Conservation (phyloP, 2,797 vertebrate species). For the Sebastes itinus region DNA sequence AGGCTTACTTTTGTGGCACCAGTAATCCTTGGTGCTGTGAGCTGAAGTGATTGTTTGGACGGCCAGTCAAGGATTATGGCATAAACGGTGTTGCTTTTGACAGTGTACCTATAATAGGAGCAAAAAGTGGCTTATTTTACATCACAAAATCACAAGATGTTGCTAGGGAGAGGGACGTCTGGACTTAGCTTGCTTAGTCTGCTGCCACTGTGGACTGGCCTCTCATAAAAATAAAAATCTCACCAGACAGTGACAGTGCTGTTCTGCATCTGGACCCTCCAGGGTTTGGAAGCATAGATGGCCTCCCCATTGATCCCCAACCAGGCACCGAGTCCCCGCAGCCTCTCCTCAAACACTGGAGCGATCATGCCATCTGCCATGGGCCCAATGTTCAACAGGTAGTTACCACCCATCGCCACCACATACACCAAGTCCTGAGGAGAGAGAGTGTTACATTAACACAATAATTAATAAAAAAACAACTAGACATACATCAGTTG, state of each 20-base stretch:
- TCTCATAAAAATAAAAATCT: conserved; percentile 36
- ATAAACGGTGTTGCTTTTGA: conserved; percentile 79
- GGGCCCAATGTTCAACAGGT: conserved; percentile 89
- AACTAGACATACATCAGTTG: not conserved
- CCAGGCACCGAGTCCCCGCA: conserved; percentile 87
- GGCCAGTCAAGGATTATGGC: conserved; percentile 67
- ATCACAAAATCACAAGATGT: not conserved
- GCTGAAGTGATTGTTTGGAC: not conserved
- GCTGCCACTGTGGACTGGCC: not conserved
- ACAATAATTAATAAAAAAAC: not conserved
- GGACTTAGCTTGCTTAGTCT: not conserved
- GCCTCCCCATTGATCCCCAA: conserved; percentile 88
- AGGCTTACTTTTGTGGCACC: conserved; percentile 77
- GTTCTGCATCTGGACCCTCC: conserved; percentile 87
- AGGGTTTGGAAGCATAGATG: conserved; percentile 86
- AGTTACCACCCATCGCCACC: conserved; percentile 90
- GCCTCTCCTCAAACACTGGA: conserved; percentile 88
- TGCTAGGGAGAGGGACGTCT: not conserved
- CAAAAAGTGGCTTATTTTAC: not conserved
- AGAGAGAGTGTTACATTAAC: not conserved
- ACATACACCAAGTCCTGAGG: conserved; percentile 86
- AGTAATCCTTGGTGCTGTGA: conserved; percentile 63
- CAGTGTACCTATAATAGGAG: conserved; percentile 83
- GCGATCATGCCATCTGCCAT: conserved; percentile 86
- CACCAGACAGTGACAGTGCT: conserved; percentile 80